phyloP scores from a whole-genome alignment of 2,113 vertebrate species.

The Datnioides undecimradiatus region DNA sequence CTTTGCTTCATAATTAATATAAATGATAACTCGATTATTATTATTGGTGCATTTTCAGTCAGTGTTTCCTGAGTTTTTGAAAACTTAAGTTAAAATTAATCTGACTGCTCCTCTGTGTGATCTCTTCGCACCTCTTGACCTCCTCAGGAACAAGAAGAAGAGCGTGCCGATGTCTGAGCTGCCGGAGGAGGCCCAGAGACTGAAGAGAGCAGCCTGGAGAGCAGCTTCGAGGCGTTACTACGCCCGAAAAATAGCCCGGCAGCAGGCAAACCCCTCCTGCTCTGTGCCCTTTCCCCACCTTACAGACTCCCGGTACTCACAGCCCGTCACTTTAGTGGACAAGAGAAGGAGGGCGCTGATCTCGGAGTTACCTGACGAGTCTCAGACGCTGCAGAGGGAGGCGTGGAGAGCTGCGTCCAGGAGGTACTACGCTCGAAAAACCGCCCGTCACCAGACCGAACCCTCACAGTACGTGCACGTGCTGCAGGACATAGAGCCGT shows the following conservation, averaged over 20 bases:
- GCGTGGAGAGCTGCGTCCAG: constrained; percentile 73
- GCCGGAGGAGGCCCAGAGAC: constrained; percentile 73
- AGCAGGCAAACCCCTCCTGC: constrained; percentile 24
- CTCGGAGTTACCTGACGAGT: constrained; percentile 38
- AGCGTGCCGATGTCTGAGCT: constrained; percentile 52
- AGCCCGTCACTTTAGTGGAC: background rate
- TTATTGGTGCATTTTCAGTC: too few relatives aligned
- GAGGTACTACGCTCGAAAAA: constrained; percentile 68
- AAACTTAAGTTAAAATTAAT: too few relatives aligned
- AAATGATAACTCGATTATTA: too few relatives aligned
- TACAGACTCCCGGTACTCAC: background rate
- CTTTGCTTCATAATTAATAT: too few relatives aligned
- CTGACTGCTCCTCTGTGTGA: background rate
- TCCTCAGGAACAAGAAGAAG: constrained; percentile 64
- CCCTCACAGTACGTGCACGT: background rate
- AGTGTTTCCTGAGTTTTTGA: too few relatives aligned
- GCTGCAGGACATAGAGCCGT: constrained; percentile 19
- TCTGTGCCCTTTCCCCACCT: constrained; percentile 2
- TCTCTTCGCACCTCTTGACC: background rate
- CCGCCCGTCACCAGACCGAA: constrained; percentile 12
- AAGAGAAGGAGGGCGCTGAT: constrained; percentile 26
- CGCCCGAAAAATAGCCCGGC: constrained; percentile 77
- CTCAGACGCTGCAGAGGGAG: constrained; percentile 63
- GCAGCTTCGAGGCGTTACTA: constrained; percentile 79
- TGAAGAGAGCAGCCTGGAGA: constrained; percentile 77